phyloP scores from a whole-genome alignment of 2,888 invertebrate genomes.

The Melinaea menophilus region DNA sequence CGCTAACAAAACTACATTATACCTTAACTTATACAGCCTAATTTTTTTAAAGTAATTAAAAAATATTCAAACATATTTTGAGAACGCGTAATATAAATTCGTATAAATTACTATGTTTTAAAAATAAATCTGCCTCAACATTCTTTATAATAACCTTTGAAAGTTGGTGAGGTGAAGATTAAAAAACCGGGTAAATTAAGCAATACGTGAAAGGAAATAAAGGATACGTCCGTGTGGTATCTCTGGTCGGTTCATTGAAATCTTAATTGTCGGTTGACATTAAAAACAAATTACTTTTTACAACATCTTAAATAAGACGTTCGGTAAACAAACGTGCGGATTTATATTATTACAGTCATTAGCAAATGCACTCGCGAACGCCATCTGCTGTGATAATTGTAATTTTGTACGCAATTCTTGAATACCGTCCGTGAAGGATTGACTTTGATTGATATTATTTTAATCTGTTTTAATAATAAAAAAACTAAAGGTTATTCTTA shows the following conservation, averaged over 20 bases:
- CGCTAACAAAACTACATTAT: too few relatives aligned
- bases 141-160: neutral
- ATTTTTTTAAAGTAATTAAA: too few relatives aligned
- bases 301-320: conserved; percentile 35
- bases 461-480: conserved; percentile 1
- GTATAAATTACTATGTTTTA: too few relatives aligned
- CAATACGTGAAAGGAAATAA: conserved; percentile 9
- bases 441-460: conserved; percentile 20
- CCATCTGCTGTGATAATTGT: conserved; percentile 31
- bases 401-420: conserved; percentile 29
- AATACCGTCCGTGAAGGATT: conserved; percentile 27
- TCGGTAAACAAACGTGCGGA: conserved; percentile 40
- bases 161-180: neutral
- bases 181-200: neutral
- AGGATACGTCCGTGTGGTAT: conserved; percentile 6
- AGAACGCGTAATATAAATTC: too few relatives aligned
- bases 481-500: neutral
- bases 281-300: conserved; percentile 34
- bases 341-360: conserved; percentile 44
- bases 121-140: too few relatives aligned
- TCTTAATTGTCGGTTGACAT: conserved; percentile 29
- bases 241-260: conserved; percentile 22
- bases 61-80: too few relatives aligned
- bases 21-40: too few relatives aligned
- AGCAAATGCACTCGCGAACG: conserved; percentile 30